phyloP scores from a whole-genome alignment of 2,888 invertebrate species.

The Drosophila rubida region DNA sequence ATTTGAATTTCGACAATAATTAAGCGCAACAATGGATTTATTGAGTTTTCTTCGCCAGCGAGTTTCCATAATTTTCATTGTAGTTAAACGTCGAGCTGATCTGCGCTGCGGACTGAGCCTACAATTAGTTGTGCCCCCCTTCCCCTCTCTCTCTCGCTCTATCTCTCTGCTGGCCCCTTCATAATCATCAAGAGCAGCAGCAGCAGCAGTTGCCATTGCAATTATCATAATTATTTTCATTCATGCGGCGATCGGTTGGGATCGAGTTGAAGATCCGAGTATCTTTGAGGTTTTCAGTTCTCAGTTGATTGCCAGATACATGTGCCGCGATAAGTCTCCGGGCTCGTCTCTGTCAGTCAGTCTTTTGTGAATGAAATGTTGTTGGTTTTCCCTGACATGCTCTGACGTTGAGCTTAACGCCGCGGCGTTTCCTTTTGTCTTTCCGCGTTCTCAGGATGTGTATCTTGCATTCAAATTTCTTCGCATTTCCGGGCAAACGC shows the following conservation, averaged over 20 bases:
- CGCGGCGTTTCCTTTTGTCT: constrained; percentile 58
- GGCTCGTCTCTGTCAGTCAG: constrained; percentile 18
- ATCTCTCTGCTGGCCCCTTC: constrained; percentile 17
- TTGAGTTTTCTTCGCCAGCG: constrained; percentile 62
- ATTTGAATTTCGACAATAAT: constrained; percentile 80
- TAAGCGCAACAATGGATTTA: constrained; percentile 80
- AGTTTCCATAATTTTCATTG: constrained; percentile 26
- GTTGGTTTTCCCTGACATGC: constrained; percentile 39
- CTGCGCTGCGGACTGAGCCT: constrained; percentile 72
- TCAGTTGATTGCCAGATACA: constrained; percentile 48
- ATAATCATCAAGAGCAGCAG: constrained; percentile 31
- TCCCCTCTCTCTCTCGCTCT: constrained; percentile 14
- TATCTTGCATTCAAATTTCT: constrained; percentile 52
- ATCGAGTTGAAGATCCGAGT: constrained; percentile 9
- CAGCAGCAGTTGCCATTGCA: constrained; percentile 60
- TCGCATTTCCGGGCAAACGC: constrained; percentile 58
- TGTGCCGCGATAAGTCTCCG: constrained; percentile 56
- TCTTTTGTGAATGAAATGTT: constrained; percentile 48
- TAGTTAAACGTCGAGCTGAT: constrained; percentile 47
- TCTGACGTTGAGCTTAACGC: constrained; percentile 42
- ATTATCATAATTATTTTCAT: constrained; percentile 78
- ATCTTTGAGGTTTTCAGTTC: constrained; percentile 22
- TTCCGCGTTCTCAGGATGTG: constrained; percentile 33
- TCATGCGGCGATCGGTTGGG: constrained; percentile 66
- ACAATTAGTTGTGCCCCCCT: constrained; percentile 65